These are phyloP conservation scores for Agrotis clavis DNA, from an alignment of 2,888 invertebrate genomes.

Conservation along the genomic window DNA sequence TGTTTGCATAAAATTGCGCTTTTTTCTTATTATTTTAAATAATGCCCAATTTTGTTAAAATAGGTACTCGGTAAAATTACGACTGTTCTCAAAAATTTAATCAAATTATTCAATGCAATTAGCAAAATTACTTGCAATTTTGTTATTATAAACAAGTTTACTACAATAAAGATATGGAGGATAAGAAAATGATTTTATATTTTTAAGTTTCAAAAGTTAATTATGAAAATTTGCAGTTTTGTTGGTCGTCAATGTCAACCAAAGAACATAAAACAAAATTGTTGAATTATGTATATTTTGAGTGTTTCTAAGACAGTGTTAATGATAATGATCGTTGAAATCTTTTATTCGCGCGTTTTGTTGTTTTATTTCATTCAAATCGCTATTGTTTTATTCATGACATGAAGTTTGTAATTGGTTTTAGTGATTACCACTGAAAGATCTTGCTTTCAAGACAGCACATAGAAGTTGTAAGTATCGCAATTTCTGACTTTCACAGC, in stretches of 20 bases:
- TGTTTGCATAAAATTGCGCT: too few relatives aligned
- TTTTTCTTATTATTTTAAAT: not conserved
- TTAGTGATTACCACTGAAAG: too few relatives aligned
- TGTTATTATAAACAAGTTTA: not conserved
- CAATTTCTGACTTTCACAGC: not conserved
- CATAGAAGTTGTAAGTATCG: not conserved
- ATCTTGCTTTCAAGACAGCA: not conserved
- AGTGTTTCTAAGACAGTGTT: too few relatives aligned
- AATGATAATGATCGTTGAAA: not conserved
- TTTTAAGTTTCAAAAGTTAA: not conserved
- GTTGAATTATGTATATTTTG: too few relatives aligned
- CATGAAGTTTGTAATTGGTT: too few relatives aligned
- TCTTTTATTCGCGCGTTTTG: constrained; percentile 11
- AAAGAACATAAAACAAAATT: not conserved
- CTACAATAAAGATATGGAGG: not conserved
- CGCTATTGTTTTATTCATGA: not conserved
- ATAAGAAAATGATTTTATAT: too few relatives aligned
- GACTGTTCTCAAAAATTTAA: too few relatives aligned
- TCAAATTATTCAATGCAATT: not conserved
- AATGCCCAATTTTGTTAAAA: constrained; percentile 13
- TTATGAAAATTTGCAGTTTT: not conserved
- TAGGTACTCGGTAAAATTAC: not conserved
- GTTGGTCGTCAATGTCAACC: not conserved
- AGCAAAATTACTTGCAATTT: not conserved
- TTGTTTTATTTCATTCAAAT: not conserved